Evolutionary conservation across 2,888 invertebrate genomes (phyloP), one percentile per base, ranked within the genome.

Genomic region (Ormyrus nitidulus): DNA sequence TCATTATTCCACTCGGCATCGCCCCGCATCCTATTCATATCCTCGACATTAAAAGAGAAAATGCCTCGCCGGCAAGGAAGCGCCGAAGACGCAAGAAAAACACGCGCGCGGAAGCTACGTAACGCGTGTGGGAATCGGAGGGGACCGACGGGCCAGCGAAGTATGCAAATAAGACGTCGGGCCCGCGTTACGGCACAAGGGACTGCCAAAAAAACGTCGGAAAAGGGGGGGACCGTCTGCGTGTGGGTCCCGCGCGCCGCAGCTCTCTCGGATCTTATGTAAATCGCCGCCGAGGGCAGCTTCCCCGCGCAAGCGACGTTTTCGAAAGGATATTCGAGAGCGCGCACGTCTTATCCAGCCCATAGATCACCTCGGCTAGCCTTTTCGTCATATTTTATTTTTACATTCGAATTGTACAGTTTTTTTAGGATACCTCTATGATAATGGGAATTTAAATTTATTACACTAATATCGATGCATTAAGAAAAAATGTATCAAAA

Each of bases 161-260:
- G 34, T 72, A 82, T 80, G 82, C 80, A 78, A 82, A 82, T 82
- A 77, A 71, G 79, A 71, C 68, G 74, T 48, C 19, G 56, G 72
- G 64, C 75, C 72, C 71, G 54, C 34, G 69, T 64, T 69, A 59
- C 56, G 11, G 73, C 13, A 80, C 80, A 80, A 80, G 82, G 72
- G 82, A 79, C 80, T 78, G 78, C 77, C 72, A 80, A 80, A 82
- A 81, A 80, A 82, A 66, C 81, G 80, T 77, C 73, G 70, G 62
- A 46, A 71, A 62, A 51, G 58, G 58, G 71, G 54, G 5, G 6
- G 4, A 2, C 34, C 34, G 3, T 2, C 34, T 51, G 48, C 56
- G 46, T 44, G 9, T 46, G 44, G 8, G 10, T 58, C 48, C 8
- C 8, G 19, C 6, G n/a, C 69, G 44, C 59, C 54, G 19, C n/a